Conservation (phyloP, 2,113 vertebrate species). For the Herpetotheres cachinnans region DNA sequence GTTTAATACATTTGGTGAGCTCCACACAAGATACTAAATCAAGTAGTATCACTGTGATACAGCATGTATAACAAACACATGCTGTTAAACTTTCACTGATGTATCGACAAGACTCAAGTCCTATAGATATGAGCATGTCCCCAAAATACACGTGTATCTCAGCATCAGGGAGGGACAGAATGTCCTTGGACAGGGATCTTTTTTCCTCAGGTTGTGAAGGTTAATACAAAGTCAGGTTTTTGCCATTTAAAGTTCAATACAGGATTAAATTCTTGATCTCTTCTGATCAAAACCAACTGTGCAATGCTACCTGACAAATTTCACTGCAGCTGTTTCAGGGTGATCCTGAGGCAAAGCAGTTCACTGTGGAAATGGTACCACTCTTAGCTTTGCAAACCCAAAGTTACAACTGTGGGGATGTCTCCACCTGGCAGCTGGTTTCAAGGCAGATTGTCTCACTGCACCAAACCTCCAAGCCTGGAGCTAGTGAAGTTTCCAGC, state of each 20-base stretch:
- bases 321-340: not conserved
- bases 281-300: not conserved
- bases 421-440: not conserved
- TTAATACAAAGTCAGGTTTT: not conserved
- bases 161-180: not conserved
- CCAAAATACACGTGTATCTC: not conserved
- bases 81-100: not conserved
- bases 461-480: not conserved
- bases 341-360: not conserved
- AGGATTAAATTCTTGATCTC: not conserved
- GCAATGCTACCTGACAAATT: not conserved
- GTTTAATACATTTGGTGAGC: not conserved
- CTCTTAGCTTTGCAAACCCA: not conserved
- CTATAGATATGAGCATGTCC: not conserved
- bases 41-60: not conserved
- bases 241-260: not conserved
- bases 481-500: not conserved
- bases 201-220: not conserved
- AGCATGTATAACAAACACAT: not conserved
- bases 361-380: not conserved
- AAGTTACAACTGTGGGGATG: not conserved
- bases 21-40: not conserved
- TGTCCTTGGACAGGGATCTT: not conserved
- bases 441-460: not conserved
- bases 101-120: not conserved